Base-by-base conservation (phyloP, 2,888 invertebrate genomes). In the Drosophila nigricruria region DNA sequence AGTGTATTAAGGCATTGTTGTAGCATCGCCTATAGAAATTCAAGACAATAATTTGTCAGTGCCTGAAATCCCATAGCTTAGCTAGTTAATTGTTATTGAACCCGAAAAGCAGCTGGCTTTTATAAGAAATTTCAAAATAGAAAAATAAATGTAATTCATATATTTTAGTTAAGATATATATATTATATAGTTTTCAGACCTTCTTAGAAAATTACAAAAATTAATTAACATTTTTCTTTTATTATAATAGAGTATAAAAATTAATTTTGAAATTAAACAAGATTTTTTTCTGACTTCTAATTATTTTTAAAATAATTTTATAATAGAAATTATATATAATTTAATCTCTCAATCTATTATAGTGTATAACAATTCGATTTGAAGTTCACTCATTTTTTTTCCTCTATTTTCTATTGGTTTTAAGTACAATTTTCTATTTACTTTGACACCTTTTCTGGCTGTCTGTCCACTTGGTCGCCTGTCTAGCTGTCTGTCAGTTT, bases 371-470 rank as follows among this genome's bases (percentile, higher is more conserved):
- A 12, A 20, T 40, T 54, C 57, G 57, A 10, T 3, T 45, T 32
- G n/a, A 9, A 10, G 3, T 27, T 4, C 10, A 20, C 20, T 10
- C 3, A 8, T 23, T 36, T 59, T 36, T 34, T 64, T 42, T 20
- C 5, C 6, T 38, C 30, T 60, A 40, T 40, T 64, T 47, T 66
- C 49, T 50, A 45, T 67, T 69, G 59, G 67, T 30, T 60, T 23
- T 45, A 40, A 50, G 47, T 62, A 73, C 54, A 66, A 63, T 74
- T 89, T 84, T 85, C 86, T 79, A 89, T 89, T 88, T 85, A 59
- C 86, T 57, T 85, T 68, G 70, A 68, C 70, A 79, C 82, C 77
- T 82, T 73, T 76, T 63, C 63, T 54, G 63, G 57, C 69, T 43
- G 30, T 23, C 20, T 38, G 25, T 66, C 56, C 10, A 16, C 43